These are phyloP conservation scores for Poecilus cupreus DNA, from an alignment of 2,888 invertebrate species.

Conservation along the genomic window DNA sequence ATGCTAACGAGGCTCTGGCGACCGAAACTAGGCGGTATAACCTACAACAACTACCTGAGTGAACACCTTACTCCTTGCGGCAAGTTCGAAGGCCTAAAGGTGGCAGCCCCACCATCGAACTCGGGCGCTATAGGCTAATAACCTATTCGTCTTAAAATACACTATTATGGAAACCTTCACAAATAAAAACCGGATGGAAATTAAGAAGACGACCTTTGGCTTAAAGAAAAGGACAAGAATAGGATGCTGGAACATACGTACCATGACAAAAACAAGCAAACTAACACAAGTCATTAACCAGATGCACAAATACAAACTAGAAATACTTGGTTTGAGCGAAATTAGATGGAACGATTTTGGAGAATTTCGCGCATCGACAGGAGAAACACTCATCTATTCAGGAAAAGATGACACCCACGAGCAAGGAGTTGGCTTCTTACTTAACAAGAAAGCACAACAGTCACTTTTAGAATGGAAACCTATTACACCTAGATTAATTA, in stretches of 20 bases:
- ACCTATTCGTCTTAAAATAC: not conserved
- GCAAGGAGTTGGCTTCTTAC: not conserved
- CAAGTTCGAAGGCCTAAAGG: not conserved
- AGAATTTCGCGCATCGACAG: not conserved
- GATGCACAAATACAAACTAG: not conserved
- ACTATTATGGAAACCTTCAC: not conserved
- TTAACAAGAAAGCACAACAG: not conserved
- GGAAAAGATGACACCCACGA: conserved; percentile 4
- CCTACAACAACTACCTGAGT: too few species aligned
- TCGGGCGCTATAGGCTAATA: not conserved
- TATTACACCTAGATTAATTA: too few species aligned
- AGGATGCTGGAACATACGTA: not conserved
- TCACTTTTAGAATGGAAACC: conserved; percentile 3
- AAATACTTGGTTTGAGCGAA: not conserved
- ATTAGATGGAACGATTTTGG: not conserved
- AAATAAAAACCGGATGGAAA: not conserved
- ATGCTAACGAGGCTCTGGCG: too few species aligned
- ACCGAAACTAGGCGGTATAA: too few species aligned
- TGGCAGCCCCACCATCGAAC: not conserved
- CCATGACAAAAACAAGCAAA: not conserved
- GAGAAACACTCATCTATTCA: too few species aligned
- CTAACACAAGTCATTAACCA: not conserved
- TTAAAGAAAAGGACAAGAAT: not conserved
- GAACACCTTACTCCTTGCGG: too few species aligned
- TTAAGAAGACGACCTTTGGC: not conserved